A percentile compares a stretch with the other conserved stretches of the same genome.
Conservation (phyloP, 2,113 vertebrate genomes). For the Aldabrachelys gigantea region DNA sequence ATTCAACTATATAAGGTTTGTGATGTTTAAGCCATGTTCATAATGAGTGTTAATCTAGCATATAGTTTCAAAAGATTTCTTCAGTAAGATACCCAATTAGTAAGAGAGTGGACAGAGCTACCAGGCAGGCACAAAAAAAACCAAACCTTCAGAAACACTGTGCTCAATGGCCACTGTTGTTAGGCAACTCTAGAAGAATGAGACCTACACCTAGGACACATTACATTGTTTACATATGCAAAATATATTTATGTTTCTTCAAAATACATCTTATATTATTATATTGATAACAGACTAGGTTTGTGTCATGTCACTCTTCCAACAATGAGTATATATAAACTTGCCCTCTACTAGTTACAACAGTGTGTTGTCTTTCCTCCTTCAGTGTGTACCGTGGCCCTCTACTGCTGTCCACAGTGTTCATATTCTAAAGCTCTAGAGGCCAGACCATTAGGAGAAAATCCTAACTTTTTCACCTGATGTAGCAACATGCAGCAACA, state of each 20-base stretch:
- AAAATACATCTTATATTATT: neutral
- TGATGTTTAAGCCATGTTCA: neutral
- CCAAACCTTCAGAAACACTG: neutral
- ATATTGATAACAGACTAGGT: neutral
- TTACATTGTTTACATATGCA: neutral
- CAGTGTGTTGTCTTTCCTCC: neutral
- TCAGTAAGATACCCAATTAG: slow-evolving; percentile 39
- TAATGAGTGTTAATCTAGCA: neutral
- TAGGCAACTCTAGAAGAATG: slow-evolving; percentile 41
- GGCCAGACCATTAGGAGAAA: neutral
- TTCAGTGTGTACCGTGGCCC: neutral
- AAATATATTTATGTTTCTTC: slow-evolving; percentile 31
- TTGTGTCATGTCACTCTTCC: neutral
- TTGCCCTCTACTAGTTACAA: neutral
- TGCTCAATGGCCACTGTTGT: slow-evolving; percentile 17
- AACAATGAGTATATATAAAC: neutral
- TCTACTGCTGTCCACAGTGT: neutral
- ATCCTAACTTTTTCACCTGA: neutral
- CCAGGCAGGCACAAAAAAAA: neutral
- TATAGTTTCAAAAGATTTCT: slow-evolving; percentile 31
- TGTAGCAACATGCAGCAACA: accelerated
- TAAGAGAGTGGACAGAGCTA: slow-evolving; percentile 1
- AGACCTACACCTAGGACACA: neutral
- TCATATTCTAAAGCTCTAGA: accelerated
- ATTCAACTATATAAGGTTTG: neutral